These are phyloP conservation scores for Desmophyllum pertusum DNA, from an alignment of 92 coral and sea anemone species.

Conservation along the genomic window DNA sequence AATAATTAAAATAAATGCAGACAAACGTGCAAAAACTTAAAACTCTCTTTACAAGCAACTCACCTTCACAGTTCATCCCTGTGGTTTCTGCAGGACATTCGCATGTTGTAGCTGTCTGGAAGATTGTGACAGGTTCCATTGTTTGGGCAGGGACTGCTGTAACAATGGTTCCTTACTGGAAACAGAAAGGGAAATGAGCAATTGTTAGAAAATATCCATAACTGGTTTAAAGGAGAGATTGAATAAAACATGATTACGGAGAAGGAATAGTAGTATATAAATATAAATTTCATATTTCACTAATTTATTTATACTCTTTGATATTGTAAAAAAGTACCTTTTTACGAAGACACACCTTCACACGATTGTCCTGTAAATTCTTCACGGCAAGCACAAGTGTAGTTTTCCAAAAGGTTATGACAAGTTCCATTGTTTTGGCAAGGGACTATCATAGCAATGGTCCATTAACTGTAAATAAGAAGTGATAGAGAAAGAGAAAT, in stretches of 20 bases:
- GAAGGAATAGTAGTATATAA: no score
- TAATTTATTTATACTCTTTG: no score
- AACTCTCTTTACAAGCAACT: no score
- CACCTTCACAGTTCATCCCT: neutral
- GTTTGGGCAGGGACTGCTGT: neutral
- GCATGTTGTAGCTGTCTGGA: neutral
- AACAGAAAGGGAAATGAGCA: no score
- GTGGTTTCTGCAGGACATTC: neutral
- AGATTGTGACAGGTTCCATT: slow-evolving; percentile 10
- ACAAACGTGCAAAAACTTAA: no score
- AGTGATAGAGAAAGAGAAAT: no score
- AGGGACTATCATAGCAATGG: slow-evolving; percentile 3
- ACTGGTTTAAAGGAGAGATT: neutral
- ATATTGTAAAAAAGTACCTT: no score
- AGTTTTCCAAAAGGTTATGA: neutral
- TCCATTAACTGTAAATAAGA: neutral
- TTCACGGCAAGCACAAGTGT: neutral
- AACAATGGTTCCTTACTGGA: neutral
- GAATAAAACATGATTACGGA: no score
- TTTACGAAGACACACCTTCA: neutral
- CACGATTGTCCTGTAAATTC: neutral
- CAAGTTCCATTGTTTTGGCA: slow-evolving; percentile 16
- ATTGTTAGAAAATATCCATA: no score
- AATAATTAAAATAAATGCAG: no score
- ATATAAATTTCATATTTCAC: no score